These are phyloP conservation scores for Zingel zingel DNA, from an alignment of 2,113 vertebrate genomes.

Conservation along the genomic window DNA sequence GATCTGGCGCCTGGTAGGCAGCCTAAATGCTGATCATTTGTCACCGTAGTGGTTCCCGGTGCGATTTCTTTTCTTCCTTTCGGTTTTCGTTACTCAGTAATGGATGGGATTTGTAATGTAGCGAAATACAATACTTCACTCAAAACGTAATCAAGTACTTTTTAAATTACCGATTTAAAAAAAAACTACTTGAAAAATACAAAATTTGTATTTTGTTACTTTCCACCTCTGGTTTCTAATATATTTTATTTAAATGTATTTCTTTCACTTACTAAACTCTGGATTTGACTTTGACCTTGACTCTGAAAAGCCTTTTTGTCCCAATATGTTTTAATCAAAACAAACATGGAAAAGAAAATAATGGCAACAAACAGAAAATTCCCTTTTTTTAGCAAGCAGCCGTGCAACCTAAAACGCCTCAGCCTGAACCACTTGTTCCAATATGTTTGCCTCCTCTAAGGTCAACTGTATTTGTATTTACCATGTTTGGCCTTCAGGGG, in stretches of 20 bases:
- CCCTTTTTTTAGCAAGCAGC: not conserved
- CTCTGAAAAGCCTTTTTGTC: constrained; percentile 2
- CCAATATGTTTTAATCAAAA: not conserved
- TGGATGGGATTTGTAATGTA: no score
- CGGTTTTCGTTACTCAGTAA: no score
- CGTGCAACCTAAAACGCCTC: not conserved
- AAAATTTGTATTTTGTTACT: not conserved
- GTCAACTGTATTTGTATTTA: constrained; percentile 46
- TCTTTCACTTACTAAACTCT: not conserved
- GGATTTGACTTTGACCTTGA: constrained; percentile 39
- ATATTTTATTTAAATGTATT: not conserved
- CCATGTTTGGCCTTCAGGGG: constrained; percentile 43
- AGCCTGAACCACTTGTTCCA: not conserved
- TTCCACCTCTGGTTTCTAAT: not conserved
- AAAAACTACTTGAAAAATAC: no score
- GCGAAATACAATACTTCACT: no score
- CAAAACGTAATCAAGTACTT: no score
- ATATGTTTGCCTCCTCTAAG: constrained; percentile 35
- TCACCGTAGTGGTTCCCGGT: no score
- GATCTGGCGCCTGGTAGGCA: no score
- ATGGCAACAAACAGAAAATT: constrained; percentile 1
- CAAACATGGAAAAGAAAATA: constrained; percentile 3
- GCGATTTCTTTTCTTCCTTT: no score
- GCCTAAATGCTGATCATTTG: no score
- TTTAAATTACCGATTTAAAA: no score